A percentile compares a stretch with the other conserved stretches of the same genome.
Evolutionary conservation across 2,113 vertebrate species (phyloP).

Genomic region (Steatornis caripensis): DNA sequence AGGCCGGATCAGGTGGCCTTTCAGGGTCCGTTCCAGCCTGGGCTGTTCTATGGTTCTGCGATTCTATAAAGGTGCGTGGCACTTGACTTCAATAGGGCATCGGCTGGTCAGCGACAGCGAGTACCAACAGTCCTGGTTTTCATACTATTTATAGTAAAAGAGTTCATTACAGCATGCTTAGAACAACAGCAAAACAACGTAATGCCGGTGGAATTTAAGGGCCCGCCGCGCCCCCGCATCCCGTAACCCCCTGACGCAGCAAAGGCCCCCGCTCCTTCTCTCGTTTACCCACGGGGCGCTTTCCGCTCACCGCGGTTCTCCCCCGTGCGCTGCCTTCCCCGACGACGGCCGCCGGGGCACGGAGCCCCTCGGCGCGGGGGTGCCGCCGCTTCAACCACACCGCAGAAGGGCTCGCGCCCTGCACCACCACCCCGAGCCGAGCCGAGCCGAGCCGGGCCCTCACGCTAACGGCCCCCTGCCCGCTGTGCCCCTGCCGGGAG

Average conservation of each 20-base stretch:
- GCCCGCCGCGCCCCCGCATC: too few species aligned
- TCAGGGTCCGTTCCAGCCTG: neutral
- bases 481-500: neutral
- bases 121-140: neutral
- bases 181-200: neutral
- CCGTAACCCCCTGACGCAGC: too few species aligned
- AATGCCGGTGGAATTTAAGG: fast-evolving
- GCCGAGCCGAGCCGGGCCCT: too few species aligned
- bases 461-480: neutral
- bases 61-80: neutral
- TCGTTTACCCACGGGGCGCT: fast-evolving
- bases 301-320: neutral
- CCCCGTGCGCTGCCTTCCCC: fast-evolving
- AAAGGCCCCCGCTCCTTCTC: fast-evolving
- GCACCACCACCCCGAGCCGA: too few species aligned
- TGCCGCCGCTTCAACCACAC: fast-evolving
- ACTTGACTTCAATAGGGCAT: neutral
- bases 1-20: neutral
- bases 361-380: fast-evolving
- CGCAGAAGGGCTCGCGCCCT: too few species aligned
- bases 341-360: too few species aligned
- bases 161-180: neutral
- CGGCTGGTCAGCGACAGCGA: neutral
- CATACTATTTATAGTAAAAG: neutral
- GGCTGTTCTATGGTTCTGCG: neutral